Percentiles rank a stretch among this genome's conserved stretches.
These are phyloP conservation scores for Stichopus horrens DNA, from an alignment of 53 echinoderm and acorn worm genomes.

Conservation along the genomic window DNA sequence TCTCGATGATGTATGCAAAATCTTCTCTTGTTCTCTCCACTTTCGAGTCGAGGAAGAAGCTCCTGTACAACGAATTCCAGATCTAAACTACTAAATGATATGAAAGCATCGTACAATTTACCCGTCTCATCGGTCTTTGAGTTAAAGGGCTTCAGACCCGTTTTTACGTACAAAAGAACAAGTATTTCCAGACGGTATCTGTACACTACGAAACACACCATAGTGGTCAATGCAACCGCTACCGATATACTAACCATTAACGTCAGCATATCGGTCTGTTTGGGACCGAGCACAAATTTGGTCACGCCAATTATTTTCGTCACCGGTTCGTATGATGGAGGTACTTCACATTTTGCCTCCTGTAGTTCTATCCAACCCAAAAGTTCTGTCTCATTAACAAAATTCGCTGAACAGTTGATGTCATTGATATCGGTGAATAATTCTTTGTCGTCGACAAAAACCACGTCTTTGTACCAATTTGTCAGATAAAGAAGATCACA, in stretches of 20 bases:
- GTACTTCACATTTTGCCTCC: background rate
- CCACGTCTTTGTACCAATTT: slow-evolving; percentile 17
- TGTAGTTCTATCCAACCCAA: background rate
- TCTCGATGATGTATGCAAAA: slow-evolving; percentile 72
- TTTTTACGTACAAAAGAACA: slow-evolving; percentile 53
- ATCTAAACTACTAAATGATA: slow-evolving; percentile 76
- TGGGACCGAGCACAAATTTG: too few species aligned
- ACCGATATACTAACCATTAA: background rate
- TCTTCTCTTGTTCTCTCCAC: slow-evolving; percentile 46
- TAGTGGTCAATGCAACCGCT: background rate
- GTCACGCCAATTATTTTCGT: slow-evolving; percentile 12
- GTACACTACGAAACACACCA: background rate
- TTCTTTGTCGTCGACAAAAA: background rate
- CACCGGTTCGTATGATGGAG: background rate
- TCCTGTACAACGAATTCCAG: slow-evolving; percentile 54
- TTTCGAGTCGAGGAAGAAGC: slow-evolving; percentile 60
- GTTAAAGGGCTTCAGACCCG: background rate
- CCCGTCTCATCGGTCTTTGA: slow-evolving; percentile 34
- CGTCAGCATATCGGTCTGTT: background rate
- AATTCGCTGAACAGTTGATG: background rate
- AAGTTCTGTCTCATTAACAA: slow-evolving; percentile 22
- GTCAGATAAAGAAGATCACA: slow-evolving; percentile 34
- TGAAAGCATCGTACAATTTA: slow-evolving; percentile 66
- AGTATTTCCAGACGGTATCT: slow-evolving; percentile 50
- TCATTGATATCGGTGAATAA: background rate